Percentiles rank a stretch among this genome's conserved stretches.
Conservation (phyloP, 2,888 invertebrate species). For the Torymus aiolomorphi region DNA sequence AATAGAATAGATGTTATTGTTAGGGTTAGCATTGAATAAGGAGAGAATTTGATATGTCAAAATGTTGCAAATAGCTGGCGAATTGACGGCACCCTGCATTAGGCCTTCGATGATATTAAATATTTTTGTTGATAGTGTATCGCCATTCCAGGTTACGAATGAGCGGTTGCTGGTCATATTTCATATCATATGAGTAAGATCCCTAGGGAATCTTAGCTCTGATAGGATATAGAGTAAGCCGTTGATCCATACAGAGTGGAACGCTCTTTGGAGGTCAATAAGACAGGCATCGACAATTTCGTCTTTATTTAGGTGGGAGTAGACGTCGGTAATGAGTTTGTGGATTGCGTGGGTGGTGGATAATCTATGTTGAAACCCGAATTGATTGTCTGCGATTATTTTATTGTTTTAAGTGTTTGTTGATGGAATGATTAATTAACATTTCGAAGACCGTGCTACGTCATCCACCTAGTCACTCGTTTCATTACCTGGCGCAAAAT, state of each 20-base stretch:
- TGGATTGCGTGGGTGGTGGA: slow-evolving; percentile 50
- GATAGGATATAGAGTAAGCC: slow-evolving; percentile 45
- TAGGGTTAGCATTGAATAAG: too few species aligned
- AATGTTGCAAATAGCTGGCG: too few species aligned
- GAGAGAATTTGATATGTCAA: too few species aligned
- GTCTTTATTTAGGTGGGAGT: too few species aligned
- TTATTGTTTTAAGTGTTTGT: too few species aligned
- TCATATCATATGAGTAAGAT: slow-evolving; percentile 28
- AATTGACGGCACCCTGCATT: too few species aligned
- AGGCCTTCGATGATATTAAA: too few species aligned
- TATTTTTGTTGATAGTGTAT: not conserved
- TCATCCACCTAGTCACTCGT: too few species aligned
- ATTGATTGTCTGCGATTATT: not conserved
- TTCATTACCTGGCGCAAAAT: too few species aligned
- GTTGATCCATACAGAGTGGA: slow-evolving; percentile 53
- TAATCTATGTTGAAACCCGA: slow-evolving; percentile 18
- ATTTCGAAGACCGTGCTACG: too few species aligned
- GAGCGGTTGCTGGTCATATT: slow-evolving; percentile 42
- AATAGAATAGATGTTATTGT: not conserved
- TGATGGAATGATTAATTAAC: too few species aligned
- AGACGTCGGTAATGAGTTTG: slow-evolving; percentile 43
- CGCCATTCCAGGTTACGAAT: not conserved
- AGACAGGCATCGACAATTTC: slow-evolving; percentile 36
- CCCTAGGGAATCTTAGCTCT: slow-evolving; percentile 34
- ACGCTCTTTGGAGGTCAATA: slow-evolving; percentile 55